Percentiles rank a stretch among this genome's conserved stretches.
Evolutionary conservation across 2,113 vertebrate species (phyloP).

Genomic region (Cyprinodon variegatus): DNA sequence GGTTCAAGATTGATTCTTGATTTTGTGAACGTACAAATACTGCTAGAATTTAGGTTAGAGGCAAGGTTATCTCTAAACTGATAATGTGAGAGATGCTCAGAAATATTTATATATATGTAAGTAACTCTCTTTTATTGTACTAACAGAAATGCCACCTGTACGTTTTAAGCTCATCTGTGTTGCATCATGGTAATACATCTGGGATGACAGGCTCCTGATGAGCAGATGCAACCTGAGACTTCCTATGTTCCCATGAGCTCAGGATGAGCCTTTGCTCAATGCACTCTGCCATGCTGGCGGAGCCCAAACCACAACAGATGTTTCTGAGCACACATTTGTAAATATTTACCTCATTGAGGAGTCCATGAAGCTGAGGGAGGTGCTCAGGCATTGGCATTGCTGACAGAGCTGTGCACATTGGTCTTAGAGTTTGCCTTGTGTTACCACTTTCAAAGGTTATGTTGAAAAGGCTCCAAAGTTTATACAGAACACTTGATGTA

Average conservation of each 20-base stretch:
- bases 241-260: conserved; percentile 56
- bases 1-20: too few species aligned
- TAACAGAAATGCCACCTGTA: conserved; percentile 47
- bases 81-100: neutral
- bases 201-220: conserved; percentile 61
- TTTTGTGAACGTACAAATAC: too few species aligned
- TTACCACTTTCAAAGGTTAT: conserved; percentile 28
- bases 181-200: conserved; percentile 67
- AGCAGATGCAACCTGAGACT: conserved; percentile 66
- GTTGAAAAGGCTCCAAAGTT: conserved; percentile 28
- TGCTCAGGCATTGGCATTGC: conserved; percentile 1
- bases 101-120: conserved; percentile 18
- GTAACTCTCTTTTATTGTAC: conserved; percentile 42
- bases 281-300: conserved; percentile 29
- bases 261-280: conserved; percentile 57
- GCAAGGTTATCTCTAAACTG: neutral
- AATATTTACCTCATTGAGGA: conserved; percentile 70
- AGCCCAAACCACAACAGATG: conserved; percentile 68
- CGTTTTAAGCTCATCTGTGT: conserved; percentile 57
- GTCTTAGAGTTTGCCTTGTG: conserved; percentile 7
- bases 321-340: conserved; percentile 71
- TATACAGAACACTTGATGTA: conserved; percentile 27
- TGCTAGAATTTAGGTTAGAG: too few species aligned
- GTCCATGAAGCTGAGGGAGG: conserved; percentile 43
- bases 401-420: conserved; percentile 49